Conservation (phyloP, 23 tunicate species). For the Halocynthia roretzi region DNA sequence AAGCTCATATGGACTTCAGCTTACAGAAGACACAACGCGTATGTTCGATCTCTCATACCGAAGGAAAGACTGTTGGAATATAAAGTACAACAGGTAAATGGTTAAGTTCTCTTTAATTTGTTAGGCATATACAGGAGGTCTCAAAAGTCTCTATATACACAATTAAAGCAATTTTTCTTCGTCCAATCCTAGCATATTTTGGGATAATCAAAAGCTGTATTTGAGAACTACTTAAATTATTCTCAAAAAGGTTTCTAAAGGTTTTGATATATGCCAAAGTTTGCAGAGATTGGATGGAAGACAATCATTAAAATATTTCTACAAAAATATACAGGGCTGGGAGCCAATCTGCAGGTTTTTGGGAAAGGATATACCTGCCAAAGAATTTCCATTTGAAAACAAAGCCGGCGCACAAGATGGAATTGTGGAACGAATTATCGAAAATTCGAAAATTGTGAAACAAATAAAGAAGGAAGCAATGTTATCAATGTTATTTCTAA, state of each 20-base stretch:
- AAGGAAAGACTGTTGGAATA: slow-evolving; percentile 24
- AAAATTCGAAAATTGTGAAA: slow-evolving; percentile 11
- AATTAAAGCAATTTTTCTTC: too few species aligned
- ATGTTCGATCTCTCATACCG: slow-evolving; percentile 32
- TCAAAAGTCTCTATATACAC: too few species aligned
- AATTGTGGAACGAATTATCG: slow-evolving; percentile 29
- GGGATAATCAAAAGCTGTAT: too few species aligned
- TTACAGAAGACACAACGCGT: slow-evolving; percentile 42
- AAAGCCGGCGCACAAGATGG: slow-evolving; percentile 46
- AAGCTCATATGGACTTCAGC: slow-evolving; percentile 33
- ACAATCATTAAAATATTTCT: too few species aligned
- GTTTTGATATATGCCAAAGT: too few species aligned
- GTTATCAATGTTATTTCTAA: too few species aligned
- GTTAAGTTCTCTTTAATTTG: too few species aligned
- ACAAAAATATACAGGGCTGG: slow-evolving; percentile 39
- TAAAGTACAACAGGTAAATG: slow-evolving; percentile 37
- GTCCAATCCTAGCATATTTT: too few species aligned
- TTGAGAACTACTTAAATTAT: too few species aligned
- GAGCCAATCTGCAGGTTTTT: slow-evolving; percentile 51
- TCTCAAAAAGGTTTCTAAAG: too few species aligned
- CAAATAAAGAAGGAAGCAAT: not conserved
- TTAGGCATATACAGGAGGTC: too few species aligned
- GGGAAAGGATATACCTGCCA: slow-evolving; percentile 34
- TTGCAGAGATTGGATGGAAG: too few species aligned
- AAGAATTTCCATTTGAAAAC: slow-evolving; percentile 49